Evolutionary conservation across 2,888 invertebrate genomes (phyloP).

Genomic region (Stictocephala bisonia): DNA sequence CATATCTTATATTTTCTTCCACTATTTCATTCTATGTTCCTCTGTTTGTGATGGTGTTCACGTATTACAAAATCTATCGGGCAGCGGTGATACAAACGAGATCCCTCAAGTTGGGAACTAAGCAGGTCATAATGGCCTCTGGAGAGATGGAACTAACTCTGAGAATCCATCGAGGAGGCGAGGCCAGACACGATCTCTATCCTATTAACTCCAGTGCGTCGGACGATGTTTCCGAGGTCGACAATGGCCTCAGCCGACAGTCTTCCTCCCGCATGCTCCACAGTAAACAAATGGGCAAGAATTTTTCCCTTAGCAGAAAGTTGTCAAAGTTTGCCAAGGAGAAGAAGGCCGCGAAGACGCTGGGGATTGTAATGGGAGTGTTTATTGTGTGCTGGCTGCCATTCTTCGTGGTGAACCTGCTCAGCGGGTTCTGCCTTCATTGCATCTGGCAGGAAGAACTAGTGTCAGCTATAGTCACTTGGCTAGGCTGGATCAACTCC

Average conservation of each 20-base stretch:
- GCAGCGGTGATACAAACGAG: conserved; percentile 94
- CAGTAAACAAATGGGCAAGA: conserved; percentile 78
- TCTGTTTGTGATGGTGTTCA: conserved; percentile 96
- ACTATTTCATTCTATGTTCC: conserved; percentile 98
- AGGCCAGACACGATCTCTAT: conserved; percentile 67
- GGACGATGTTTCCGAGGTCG: conserved; percentile 65
- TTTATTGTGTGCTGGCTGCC: conserved; percentile 98
- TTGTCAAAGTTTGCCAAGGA: conserved; percentile 96
- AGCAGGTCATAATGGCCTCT: conserved; percentile 86
- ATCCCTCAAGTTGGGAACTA: conserved; percentile 90
- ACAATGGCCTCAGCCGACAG: conserved; percentile 76
- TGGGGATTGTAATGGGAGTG: conserved; percentile 97
- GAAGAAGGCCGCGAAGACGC: conserved; percentile 96
- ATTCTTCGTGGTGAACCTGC: conserved; percentile 94
- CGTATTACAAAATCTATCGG: conserved; percentile 95
- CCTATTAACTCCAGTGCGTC: conserved; percentile 64
- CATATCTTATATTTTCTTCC: conserved; percentile 97
- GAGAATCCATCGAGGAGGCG: conserved; percentile 92
- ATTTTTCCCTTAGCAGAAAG: conserved; percentile 93
- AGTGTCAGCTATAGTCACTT: conserved; percentile 89
- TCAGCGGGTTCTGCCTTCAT: conserved; percentile 87
- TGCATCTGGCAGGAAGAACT: conserved; percentile 91
- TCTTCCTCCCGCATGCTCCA: conserved; percentile 75
- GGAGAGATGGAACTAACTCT: conserved; percentile 90
- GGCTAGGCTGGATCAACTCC: conserved; percentile 96